Evolutionary conservation across 2,888 invertebrate genomes (phyloP), one percentile per base, ranked within the genome.

Genomic region (Diaphora mendica): DNA sequence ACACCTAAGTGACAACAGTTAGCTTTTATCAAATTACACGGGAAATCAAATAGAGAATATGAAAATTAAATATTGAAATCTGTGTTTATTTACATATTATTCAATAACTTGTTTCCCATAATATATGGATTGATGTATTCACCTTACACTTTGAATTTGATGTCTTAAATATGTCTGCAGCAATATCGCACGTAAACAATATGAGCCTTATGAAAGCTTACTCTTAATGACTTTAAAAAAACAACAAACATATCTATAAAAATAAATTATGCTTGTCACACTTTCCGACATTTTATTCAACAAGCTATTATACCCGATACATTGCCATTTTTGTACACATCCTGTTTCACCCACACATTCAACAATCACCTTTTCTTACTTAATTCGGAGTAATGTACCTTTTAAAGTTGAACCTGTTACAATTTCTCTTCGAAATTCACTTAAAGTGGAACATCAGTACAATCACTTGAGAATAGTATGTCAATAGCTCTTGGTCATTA

Each of bases 141-240:
- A 7, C 17, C 15, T 44, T 44, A 44, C n/a, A 69, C 67, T 73
- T 73, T 71, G 66, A 75, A 80, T 71, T 68, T 71, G 33, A 15
- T 9, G 26, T 51, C 74, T 74, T 74, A 66, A 59, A 67, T 70
- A 81, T 81, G 84, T 82, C 74, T 78, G 83, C 78, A 77, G 76
- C 75, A 83, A 86, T 87, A 87, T 83, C 87, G 84, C 84, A 83
- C 87, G 88, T 88, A 82, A 80, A 84, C 80, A 86, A 90, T 86
- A 87, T 89, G 86, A 87, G 88, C 79, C 86, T 85, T 79, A 87
- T 74, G 86, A 89, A 86, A 88, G 85, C 83, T 80, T 70, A 71
- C 64, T 73, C 33, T 55, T 71, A 67, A 74, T 71, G 5, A 26
- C 26, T n/a, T n/a, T 23, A 55, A 55, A 4, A 26, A 59, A 59